These are phyloP conservation scores for Phrynocephalus guinanensis DNA, from an alignment of 2,797 vertebrate genomes.

Conservation along the genomic window DNA sequence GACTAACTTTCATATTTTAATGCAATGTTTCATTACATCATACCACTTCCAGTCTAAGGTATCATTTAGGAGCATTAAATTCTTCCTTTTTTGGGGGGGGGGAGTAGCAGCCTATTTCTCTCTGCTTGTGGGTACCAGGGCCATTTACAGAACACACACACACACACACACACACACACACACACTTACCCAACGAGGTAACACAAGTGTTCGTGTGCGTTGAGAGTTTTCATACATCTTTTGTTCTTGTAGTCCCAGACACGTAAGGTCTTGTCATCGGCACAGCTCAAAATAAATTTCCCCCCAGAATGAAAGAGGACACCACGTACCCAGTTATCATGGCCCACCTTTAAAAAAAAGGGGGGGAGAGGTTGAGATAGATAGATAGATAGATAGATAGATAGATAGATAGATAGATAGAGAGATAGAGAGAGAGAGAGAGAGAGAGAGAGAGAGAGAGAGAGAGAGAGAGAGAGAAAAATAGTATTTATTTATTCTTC, in stretches of 20 bases:
- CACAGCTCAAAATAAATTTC: conserved; percentile 98
- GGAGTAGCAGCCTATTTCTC: no score
- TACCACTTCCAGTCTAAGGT: no score
- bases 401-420: no score
- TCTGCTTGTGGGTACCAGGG: no score
- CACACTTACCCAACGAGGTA: conserved; percentile 97
- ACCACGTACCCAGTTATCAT: conserved; percentile 99
- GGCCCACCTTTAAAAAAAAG: conserved; percentile 85
- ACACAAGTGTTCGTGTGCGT: conserved; percentile 99
- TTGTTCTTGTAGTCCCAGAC: conserved; percentile 99
- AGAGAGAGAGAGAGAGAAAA: conserved; percentile 61
- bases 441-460: no score
- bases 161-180: background rate
- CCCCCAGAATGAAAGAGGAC: conserved; percentile 97
- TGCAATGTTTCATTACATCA: no score
- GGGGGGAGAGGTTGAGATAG: no score
- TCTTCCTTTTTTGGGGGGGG: no score
- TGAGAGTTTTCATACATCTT: conserved; percentile 99
- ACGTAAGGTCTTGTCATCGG: conserved; percentile 98
- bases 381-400: no score
- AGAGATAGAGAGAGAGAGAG: no score
- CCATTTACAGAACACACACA: background rate
- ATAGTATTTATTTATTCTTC: background rate
- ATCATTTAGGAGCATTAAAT: no score
- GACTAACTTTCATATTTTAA: no score